phyloP scores from a whole-genome alignment of 1,140 invertebrate genomes.

The Dolichoris vasculosae region DNA sequence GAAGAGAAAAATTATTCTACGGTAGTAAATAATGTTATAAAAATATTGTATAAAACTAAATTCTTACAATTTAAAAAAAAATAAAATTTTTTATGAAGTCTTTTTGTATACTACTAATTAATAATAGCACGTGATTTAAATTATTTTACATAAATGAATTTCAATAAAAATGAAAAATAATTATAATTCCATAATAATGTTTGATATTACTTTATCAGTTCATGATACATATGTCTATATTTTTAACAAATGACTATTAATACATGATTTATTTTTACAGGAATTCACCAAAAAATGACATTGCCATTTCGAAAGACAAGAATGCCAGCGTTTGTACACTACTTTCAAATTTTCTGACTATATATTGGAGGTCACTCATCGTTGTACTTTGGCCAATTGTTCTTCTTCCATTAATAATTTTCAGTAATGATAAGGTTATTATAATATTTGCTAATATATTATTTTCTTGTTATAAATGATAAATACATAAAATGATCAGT shows the following conservation, averaged over 20 bases:
- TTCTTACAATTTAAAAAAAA: too few species aligned
- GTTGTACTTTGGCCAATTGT: conserved; percentile 79
- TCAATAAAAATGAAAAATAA: background rate
- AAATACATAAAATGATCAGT: too few species aligned
- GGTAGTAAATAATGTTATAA: too few species aligned
- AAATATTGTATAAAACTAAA: too few species aligned
- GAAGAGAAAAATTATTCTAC: too few species aligned
- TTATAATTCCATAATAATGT: background rate
- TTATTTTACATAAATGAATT: background rate
- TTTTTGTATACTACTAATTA: too few species aligned
- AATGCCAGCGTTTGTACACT: conserved; percentile 53
- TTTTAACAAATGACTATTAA: background rate
- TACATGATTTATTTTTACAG: conserved; percentile 20
- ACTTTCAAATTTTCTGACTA: conserved; percentile 60
- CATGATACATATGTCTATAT: background rate
- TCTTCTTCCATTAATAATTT: conserved; percentile 77
- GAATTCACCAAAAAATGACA: background rate
- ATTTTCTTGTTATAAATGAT: background rate
- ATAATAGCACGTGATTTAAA: background rate
- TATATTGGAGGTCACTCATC: conserved; percentile 80
- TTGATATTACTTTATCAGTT: background rate
- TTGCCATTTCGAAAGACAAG: conserved; percentile 17
- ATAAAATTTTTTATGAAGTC: too few species aligned
- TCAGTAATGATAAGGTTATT: conserved; percentile 74
- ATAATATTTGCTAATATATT: conserved; percentile 28